Evolutionary conservation across 2,888 invertebrate genomes (phyloP), one percentile per base, ranked within the genome.

Genomic region (Macropis europaea): DNA sequence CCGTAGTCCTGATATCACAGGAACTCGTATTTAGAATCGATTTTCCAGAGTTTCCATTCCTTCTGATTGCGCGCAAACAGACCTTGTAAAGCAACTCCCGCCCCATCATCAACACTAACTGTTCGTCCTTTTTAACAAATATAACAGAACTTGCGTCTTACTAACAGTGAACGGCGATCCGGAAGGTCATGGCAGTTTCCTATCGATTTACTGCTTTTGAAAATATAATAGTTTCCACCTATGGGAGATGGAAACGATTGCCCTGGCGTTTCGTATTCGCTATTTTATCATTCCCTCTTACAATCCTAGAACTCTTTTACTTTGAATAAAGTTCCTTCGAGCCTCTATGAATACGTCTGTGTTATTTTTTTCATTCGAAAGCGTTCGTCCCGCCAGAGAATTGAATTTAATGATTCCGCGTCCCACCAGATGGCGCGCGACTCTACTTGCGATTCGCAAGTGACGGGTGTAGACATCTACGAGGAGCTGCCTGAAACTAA

Each of bases 41-140:
- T 68, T 81, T 66, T 68, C 59, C 59, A 68, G 30, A 54, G 34
- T 64, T 74, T 79, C 67, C 66, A 67, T 73, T 78, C 63, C 67
- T 78, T 77, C 69, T 76, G 52, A 76, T 43, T 60, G 53, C 57
- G 66, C 64, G 67, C 64, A 62, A 45, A 52, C 59, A 50, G 30
- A 70, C 72, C 79, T 74, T 80, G 83, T 83, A 80, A 83, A 80
- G 66, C 68, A 67, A 60, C 40, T 67, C 71, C 71, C 73, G 30
- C 68, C 73, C 72, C 75, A 57, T 77, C 82, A 73, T 83, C 76
- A 84, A 82, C 84, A 82, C 76, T 87, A 87, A 87, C 80, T 87
- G 85, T 86, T 86, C 85, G 86, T 87, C 86, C 87, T 86, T 86
- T 86, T 87, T 87, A 87, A 86, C 76, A 86, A 86, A 86, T 86